phyloP scores from a whole-genome alignment of 1,140 invertebrate species.

The Pogonomyrmex californicus region DNA sequence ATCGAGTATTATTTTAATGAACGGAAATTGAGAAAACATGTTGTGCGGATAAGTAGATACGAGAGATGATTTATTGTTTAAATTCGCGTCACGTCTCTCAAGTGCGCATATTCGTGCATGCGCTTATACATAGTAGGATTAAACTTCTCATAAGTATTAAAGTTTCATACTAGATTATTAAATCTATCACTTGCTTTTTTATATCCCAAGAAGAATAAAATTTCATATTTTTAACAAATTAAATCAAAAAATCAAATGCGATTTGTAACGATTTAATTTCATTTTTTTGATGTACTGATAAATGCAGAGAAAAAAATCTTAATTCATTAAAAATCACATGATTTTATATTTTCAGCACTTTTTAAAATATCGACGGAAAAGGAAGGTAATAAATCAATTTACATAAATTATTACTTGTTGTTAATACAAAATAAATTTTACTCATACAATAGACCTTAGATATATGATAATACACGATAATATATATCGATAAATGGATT shows the following conservation, averaged over 20 bases:
- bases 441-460: not conserved
- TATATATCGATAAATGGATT: no score
- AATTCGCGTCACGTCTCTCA: not conserved
- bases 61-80: conserved; percentile 13
- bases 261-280: not conserved
- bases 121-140: not conserved
- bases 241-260: not conserved
- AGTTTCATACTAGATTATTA: not conserved
- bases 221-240: not conserved
- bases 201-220: not conserved
- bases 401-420: not conserved
- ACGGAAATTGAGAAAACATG: not conserved
- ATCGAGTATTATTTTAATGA: not conserved
- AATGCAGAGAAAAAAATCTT: not conserved
- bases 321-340: not conserved
- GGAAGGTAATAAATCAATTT: not conserved
- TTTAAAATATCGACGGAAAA: not conserved
- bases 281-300: not conserved
- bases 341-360: not conserved
- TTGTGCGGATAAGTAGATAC: not conserved
- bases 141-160: conserved; percentile 33
- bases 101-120: not conserved
- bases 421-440: not conserved
- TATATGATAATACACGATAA: not conserved
- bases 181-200: not conserved